Evolutionary conservation across 2,888 invertebrate genomes (phyloP), one percentile per base, ranked within the genome.

Genomic region (Epirrita christyi): DNA sequence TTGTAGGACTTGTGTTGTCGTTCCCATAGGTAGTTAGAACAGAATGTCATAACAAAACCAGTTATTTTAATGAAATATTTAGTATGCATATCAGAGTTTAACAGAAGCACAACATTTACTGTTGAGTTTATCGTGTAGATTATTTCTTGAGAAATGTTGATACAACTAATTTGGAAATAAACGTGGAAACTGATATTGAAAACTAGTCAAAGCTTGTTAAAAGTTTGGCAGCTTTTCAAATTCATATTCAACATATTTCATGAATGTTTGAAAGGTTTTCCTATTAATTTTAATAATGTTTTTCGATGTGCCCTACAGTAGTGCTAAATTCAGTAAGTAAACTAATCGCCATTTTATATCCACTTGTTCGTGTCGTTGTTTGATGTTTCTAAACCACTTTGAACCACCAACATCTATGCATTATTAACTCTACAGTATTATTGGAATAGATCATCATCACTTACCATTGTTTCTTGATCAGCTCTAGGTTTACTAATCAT

Each of bases 161-260:
- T 21, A 3, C 4, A 21, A 21, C 4, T 21, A 2, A 21, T 32
- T 32, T 8, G 32, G 2, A 32, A 32, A 9, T 8, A 8, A 32
- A 32, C 32, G 6, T 0, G 36, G 11, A 11, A 36, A 4, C 36
- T 4, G 6, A 11, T 36, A 11, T 36, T n/a, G 36, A 14, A 38
- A 38, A 38, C 1, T 0, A 9, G 27, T n/a, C 13, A 28, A 29
- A 40, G 21, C 2, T 48, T 14, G 36, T 7, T 11, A 10, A 38
- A 48, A 32, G 13, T 11, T 49, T 55, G 55, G 43, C 43, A 48
- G n/a, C 4, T 10, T 38, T 44, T 55, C 55, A 49, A 55, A 13
- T 43, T 29, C 6, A 41, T 37, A 29, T 55, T 48, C 43, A 13
- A 11, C 9, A 32, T 43, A 9, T 42, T 42, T 54, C 28, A 10